phyloP scores from a whole-genome alignment of 2,113 vertebrate species.

The Cheirogaleus medius region DNA sequence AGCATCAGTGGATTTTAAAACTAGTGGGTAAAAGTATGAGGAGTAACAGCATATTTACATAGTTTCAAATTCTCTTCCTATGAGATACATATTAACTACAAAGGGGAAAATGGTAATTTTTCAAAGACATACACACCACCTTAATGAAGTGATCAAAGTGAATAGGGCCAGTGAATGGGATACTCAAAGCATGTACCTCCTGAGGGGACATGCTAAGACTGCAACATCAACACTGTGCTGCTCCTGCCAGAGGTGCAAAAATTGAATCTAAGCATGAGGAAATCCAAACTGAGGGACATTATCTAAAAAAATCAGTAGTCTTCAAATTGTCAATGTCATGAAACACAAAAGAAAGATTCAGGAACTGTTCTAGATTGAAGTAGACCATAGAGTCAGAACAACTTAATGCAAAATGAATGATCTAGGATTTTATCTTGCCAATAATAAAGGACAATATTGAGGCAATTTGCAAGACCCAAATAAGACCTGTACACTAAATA shows the following conservation, averaged over 20 bases:
- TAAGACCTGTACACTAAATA: not conserved
- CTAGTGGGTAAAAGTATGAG: not conserved
- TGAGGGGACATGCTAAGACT: not conserved
- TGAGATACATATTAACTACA: not conserved
- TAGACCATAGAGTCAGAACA: not conserved
- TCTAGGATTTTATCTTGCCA: not conserved
- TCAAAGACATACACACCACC: not conserved
- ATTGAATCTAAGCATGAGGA: not conserved
- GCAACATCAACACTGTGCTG: not conserved
- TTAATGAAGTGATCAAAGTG: not conserved
- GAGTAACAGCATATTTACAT: not conserved
- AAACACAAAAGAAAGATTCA: not conserved
- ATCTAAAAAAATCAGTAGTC: not conserved
- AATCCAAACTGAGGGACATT: not conserved
- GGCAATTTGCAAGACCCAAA: not conserved
- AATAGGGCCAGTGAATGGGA: not conserved
- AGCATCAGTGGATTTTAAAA: not conserved
- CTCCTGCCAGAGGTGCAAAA: not conserved
- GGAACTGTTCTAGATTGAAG: constrained; percentile 1
- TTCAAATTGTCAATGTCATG: not conserved
- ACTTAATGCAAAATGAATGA: not conserved
- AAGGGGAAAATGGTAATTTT: not conserved
- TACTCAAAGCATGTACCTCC: not conserved
- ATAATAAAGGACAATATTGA: not conserved
- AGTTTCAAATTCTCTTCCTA: not conserved